Base-by-base conservation (phyloP, 2,113 vertebrate species). In the Coptodon bakossiorum region DNA sequence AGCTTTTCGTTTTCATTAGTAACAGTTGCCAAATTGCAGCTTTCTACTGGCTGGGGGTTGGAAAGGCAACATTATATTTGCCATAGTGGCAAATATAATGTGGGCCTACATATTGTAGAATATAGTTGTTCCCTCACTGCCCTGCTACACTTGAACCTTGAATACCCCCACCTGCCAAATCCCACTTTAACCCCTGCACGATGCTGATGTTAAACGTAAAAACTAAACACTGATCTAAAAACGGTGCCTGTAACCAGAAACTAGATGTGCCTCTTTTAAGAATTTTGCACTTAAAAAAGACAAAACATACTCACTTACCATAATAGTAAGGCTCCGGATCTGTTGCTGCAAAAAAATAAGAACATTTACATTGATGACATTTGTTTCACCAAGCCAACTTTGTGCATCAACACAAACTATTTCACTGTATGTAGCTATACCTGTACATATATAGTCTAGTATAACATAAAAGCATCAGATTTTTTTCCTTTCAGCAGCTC, bases 241-340 rank as follows among this genome's bases (percentile, higher is more conserved):
- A 59, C 52, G 84, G 5, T 27, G 22, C 56, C 52, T n/a, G 16
- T 66, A 16, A 40, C 22, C 50, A 2, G 10, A 43, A 81, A 83
- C 27, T 14, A 8, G 29, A 79, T 79, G 27, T 79, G 40, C 50
- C 34, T 24, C 19, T 81, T 68, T 79, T 24, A 63, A 48, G 43
- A 85, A n/a, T 59, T 90, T 86, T 22, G 76, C 8, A 24, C 31
- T 63, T 53, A 27, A 88, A 82, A 16, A 13, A 61, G 59, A 61
- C n/a, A 38, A 84, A 27, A 38, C n/a, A 22, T 82, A 63, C 17
- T 36, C 19, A 93, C 96, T 95, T 82, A 97, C 96, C 96, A 36
- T 97, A 97, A 89, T 96, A 97, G n/a, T 79, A n/a, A 3, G 95
- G 90, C 1, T 96, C 96, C 22, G 7, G 16, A 73, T 91, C 94